Percentiles rank a stretch among this genome's conserved stretches.
These are phyloP conservation scores for Hypercompe scribonia DNA, from an alignment of 2,888 invertebrate species.

Conservation along the genomic window DNA sequence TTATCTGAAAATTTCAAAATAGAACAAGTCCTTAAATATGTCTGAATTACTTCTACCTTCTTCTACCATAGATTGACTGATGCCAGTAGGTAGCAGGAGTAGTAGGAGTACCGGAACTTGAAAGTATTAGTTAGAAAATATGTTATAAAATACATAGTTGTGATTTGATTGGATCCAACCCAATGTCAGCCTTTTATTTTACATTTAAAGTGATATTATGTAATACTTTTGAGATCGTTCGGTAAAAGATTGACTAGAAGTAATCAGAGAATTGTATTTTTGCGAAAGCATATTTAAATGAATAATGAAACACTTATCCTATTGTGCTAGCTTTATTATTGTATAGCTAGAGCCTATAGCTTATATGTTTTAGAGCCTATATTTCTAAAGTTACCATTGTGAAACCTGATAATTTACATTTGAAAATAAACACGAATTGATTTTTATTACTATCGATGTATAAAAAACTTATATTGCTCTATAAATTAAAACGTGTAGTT, in stretches of 20 bases:
- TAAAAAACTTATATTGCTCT: conserved; percentile 4
- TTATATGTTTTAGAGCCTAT: conserved; percentile 1
- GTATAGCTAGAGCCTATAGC: too few species aligned
- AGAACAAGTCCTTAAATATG: not conserved
- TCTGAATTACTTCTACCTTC: not conserved
- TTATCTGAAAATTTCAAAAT: not conserved
- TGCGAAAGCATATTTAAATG: not conserved
- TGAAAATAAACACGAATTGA: not conserved
- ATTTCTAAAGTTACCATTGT: not conserved
- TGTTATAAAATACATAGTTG: not conserved
- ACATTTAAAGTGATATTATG: not conserved
- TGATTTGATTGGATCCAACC: not conserved
- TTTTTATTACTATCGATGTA: not conserved
- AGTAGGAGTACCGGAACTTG: not conserved
- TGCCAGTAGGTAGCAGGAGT: too few species aligned
- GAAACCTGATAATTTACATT: conserved; percentile 3
- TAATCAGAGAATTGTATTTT: not conserved
- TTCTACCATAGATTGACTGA: not conserved
- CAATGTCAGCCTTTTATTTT: not conserved
- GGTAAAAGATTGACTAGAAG: not conserved
- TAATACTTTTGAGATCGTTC: not conserved
- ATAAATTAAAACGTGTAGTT: conserved; percentile 26
- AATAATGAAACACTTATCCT: not conserved
- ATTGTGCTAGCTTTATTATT: too few species aligned
- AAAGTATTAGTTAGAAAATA: not conserved